Base-by-base conservation (phyloP, 2,797 vertebrate genomes). In the Mycteria americana region DNA sequence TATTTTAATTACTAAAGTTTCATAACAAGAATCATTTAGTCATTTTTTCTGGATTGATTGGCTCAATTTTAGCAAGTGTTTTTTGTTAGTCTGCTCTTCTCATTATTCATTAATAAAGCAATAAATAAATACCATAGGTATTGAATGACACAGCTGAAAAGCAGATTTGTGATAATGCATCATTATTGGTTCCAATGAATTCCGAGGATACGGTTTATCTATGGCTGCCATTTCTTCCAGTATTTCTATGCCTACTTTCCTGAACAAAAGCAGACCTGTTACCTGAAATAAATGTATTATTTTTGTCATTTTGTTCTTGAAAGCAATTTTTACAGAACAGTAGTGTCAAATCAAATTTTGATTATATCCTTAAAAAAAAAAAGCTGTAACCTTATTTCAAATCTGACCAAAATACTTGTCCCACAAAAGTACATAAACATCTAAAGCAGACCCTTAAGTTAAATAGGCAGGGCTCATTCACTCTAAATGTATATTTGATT, bases 1-100 rank as follows among this genome's bases (percentile, higher is more conserved):
- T 76, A 75, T 54, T 92, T 92, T 94, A 92, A 92, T 92, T 92
- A 81, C n/a, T 2, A 28, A 87, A 92, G 43, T 94, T 89, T 37
- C 23, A 59, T 21, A 80, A 86, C 54, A 94, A 43, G 8, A 82
- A 83, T 27, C 6, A 54, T 73, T 91, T 60, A 68, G 18, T 15
- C 12, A 50, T 68, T 45, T 82, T 82, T 72, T 74, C 67, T 65
- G 25, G 31, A 92, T 62, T 46, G 21, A 69, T 21, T 65, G 18
- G 11, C 14, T 91, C 31, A n/a, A 41, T 75, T 90, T 74, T 37
- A 53, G 23, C 50, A 15, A 63, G 15, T 13, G 5, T 72, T 45
- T 39, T 25, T 35, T 45, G 6, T 74, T 46, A 57, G 18, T 13
- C 39, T 92, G 27, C 8, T 77, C 4, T 70, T 83, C 63, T 91